Percentiles rank a stretch among this genome's conserved stretches.
phyloP scores from a whole-genome alignment of 2,888 invertebrate genomes.

The Priocnemis perturbator region DNA sequence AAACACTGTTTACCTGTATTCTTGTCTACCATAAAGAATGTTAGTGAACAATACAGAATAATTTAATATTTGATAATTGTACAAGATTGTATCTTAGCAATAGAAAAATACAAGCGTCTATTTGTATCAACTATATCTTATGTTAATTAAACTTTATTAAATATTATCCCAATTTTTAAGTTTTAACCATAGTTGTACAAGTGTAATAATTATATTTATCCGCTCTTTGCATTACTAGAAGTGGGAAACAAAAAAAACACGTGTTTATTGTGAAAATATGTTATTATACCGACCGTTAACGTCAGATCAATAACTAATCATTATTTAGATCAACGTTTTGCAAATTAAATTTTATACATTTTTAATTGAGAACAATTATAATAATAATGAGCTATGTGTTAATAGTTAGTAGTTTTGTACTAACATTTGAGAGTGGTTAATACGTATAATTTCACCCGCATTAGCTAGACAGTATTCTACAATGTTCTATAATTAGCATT shows the following conservation, averaged over 20 bases:
- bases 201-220: background rate
- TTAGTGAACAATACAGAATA: background rate
- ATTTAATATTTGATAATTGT: conserved; percentile 11
- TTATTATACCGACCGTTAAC: background rate
- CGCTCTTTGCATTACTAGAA: background rate
- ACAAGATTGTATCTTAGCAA: conserved; percentile 12
- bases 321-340: background rate
- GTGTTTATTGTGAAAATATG: background rate
- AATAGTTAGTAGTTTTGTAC: conserved; percentile 57
- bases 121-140: conserved; percentile 40
- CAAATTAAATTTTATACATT: background rate
- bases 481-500: conserved; percentile 25
- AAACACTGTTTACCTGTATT: background rate
- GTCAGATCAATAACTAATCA: background rate
- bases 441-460: conserved; percentile 35
- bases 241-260: background rate
- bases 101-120: conserved; percentile 36
- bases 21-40: background rate
- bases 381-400: conserved; percentile 39
- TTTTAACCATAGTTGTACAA: conserved; percentile 18
- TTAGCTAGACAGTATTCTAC: conserved; percentile 30
- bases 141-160: conserved; percentile 30
- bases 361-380: conserved; percentile 20
- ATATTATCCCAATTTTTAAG: conserved; percentile 26
- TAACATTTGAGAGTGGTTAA: conserved; percentile 47